Evolutionary conservation across 2,113 vertebrate species (phyloP).

Genomic region (Sula dactylatra): DNA sequence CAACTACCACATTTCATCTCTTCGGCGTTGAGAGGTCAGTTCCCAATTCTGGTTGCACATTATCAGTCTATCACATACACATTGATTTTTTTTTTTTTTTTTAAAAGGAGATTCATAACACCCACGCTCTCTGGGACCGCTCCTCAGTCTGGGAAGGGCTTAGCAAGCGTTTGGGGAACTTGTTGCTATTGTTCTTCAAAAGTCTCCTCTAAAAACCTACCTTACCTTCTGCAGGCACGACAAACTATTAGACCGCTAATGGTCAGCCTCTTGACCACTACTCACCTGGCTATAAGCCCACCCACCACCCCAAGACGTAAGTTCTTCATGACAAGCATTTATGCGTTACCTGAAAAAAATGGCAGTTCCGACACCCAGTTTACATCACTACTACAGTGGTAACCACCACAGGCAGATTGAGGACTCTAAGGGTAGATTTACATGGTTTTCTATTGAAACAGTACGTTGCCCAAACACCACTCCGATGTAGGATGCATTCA

Average conservation of each 20-base stretch:
- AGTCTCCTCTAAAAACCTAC: background rate
- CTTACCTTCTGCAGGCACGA: background rate
- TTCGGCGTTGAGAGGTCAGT: background rate
- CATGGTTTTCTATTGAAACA: accelerated
- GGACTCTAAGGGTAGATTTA: background rate
- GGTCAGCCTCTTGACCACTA: background rate
- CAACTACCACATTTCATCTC: background rate
- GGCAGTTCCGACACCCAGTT: background rate
- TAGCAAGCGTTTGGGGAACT: background rate
- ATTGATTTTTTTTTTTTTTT: background rate
- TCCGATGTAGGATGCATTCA: background rate
- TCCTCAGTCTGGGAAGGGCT: background rate
- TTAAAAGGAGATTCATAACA: background rate
- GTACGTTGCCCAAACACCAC: background rate
- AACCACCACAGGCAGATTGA: background rate
- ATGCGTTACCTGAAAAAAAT: background rate
- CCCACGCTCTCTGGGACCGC: background rate
- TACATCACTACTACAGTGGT: too few relatives aligned
- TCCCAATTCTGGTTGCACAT: background rate
- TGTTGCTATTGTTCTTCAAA: background rate
- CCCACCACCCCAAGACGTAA: background rate
- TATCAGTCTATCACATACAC: background rate
- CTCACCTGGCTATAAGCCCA: background rate
- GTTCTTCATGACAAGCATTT: background rate
- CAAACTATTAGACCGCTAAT: background rate